These are phyloP conservation scores for Tigriopus californicus DNA, from an alignment of 2,888 invertebrate species.

Conservation along the genomic window DNA sequence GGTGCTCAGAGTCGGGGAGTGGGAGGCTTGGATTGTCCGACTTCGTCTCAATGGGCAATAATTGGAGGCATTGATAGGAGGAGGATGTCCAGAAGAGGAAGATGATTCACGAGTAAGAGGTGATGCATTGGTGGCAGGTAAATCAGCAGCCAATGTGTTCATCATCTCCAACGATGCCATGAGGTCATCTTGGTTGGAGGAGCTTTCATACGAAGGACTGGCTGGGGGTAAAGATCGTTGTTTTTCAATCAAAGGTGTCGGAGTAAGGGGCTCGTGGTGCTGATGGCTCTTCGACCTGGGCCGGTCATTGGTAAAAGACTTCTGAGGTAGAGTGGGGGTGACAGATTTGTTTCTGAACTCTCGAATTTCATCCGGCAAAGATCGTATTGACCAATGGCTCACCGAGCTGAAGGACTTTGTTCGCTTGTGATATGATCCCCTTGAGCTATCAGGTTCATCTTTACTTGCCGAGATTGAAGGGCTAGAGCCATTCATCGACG, in stretches of 20 bases:
- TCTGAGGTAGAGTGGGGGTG: too few relatives aligned
- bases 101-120: neutral
- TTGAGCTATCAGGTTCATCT: too few relatives aligned
- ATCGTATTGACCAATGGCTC: neutral
- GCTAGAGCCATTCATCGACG: too few relatives aligned
- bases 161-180: conserved; percentile 8
- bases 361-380: conserved; percentile 4
- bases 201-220: neutral
- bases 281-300: neutral
- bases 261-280: neutral
- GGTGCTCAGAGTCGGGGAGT: neutral
- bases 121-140: neutral
- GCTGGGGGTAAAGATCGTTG: too few relatives aligned
- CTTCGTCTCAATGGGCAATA: neutral
- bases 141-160: conserved; percentile 2
- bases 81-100: neutral
- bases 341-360: neutral
- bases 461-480: too few relatives aligned
- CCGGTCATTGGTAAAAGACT: too few relatives aligned
- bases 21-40: neutral
- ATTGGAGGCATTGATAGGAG: neutral
- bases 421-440: neutral
- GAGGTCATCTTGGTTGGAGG: neutral
- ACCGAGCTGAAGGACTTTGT: conserved; percentile 11
- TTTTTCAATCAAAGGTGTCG: neutral